These are phyloP conservation scores for Lacerta bilineata DNA, from an alignment of 2,797 vertebrate species.

Conservation along the genomic window DNA sequence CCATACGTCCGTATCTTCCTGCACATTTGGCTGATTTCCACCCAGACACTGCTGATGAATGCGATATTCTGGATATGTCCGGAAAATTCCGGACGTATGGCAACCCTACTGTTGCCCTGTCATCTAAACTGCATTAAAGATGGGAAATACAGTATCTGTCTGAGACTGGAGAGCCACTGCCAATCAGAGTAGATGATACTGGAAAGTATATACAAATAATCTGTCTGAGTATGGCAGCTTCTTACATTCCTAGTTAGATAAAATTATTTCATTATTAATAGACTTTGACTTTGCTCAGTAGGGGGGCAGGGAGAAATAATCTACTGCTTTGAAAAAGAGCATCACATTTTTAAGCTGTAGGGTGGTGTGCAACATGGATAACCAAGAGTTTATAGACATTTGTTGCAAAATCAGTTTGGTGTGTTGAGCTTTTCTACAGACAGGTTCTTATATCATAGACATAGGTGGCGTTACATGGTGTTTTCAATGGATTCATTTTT, in stretches of 20 bases:
- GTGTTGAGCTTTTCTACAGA: conserved; percentile 14
- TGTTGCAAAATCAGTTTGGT: conserved; percentile 33
- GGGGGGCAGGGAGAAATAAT: conserved; percentile 23
- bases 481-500: conserved; percentile 12
- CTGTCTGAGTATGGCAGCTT: background rate
- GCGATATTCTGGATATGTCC: too few species aligned
- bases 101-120: too few species aligned
- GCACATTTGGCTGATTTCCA: too few species aligned
- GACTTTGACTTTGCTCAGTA: background rate
- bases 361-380: conserved; percentile 37
- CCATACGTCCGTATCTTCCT: too few species aligned
- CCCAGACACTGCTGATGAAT: too few species aligned
- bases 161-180: background rate
- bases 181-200: background rate
- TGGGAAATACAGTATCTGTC: background rate
- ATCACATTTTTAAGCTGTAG: background rate
- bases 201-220: background rate
- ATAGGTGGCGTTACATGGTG: background rate
- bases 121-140: too few species aligned
- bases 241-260: background rate
- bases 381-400: conserved; percentile 24
- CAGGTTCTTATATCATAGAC: conserved; percentile 10
- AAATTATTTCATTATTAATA: conserved; percentile 1
- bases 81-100: too few species aligned
- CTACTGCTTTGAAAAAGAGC: background rate